phyloP scores from a whole-genome alignment of 2,113 vertebrate species.

The Microtus pennsylvanicus region DNA sequence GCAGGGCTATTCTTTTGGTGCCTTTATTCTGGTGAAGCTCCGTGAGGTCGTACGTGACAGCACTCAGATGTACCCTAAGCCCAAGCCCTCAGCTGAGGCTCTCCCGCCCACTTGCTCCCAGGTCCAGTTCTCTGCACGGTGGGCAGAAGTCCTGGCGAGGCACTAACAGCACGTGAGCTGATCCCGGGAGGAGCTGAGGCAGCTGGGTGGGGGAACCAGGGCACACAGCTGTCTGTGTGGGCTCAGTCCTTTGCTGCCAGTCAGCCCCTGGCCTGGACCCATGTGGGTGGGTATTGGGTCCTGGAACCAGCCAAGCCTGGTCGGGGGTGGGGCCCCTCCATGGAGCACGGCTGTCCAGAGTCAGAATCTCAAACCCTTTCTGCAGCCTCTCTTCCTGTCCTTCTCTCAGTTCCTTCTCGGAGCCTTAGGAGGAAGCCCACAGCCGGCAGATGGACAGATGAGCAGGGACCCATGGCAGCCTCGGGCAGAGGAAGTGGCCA shows the following conservation, averaged over 20 bases:
- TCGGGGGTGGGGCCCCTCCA: background rate
- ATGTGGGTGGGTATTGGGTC: background rate
- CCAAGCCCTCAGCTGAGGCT: background rate
- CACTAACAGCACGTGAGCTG: background rate
- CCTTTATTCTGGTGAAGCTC: background rate
- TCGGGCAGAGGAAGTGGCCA: background rate
- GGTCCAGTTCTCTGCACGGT: fast-evolving
- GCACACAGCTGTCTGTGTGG: conserved; percentile 56
- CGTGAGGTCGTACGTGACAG: fast-evolving
- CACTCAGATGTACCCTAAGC: background rate
- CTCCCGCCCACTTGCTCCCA: fast-evolving
- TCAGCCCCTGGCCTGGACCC: conserved; percentile 56
- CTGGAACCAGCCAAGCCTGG: background rate
- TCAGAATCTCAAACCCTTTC: background rate
- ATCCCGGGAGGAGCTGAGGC: background rate
- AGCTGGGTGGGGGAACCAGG: background rate
- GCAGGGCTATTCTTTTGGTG: too few species aligned
- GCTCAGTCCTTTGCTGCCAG: conserved; percentile 34
- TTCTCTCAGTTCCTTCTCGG: background rate
- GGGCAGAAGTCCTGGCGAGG: background rate
- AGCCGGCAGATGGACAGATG: background rate
- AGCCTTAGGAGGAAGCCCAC: background rate
- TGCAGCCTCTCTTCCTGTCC: background rate
- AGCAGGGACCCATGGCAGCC: background rate
- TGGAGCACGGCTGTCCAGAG: fast-evolving